Conservation (phyloP, 2,113 vertebrate genomes). For the Chaetodon trifascialis region DNA sequence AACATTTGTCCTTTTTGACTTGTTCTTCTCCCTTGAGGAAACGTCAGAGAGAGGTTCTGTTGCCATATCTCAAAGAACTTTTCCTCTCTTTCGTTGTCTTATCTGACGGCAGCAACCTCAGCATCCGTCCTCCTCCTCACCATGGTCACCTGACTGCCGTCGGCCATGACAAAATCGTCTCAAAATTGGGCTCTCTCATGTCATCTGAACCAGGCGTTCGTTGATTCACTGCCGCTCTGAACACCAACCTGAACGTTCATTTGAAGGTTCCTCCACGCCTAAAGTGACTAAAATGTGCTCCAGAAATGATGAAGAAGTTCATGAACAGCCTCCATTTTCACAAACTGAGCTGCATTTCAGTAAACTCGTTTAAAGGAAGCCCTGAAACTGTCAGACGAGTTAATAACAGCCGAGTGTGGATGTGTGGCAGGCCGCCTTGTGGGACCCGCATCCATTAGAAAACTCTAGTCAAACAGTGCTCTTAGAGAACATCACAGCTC, state of each 20-base stretch:
- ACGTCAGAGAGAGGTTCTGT: too few species aligned
- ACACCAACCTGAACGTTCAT: not conserved
- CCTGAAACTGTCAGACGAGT: not conserved
- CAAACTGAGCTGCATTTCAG: not conserved
- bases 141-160: too few species aligned
- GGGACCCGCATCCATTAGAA: not conserved
- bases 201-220: too few species aligned
- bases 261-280: not conserved
- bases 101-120: too few species aligned
- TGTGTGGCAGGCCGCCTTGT: not conserved
- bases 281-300: not conserved
- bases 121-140: too few species aligned
- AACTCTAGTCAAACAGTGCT: constrained; percentile 2
- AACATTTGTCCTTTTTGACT: too few species aligned
- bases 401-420: constrained; percentile 1
- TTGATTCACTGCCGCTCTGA: not conserved
- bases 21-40: too few species aligned
- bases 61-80: too few species aligned
- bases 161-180: too few species aligned
- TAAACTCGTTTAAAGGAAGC: not conserved
- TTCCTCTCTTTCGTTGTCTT: too few species aligned
- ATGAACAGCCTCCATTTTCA: not conserved
- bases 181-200: too few species aligned
- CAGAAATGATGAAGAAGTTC: not conserved
- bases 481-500: constrained; percentile 8